Evolutionary conservation across 2,113 vertebrate genomes (phyloP).

Genomic region (Tragelaphus imberbis): DNA sequence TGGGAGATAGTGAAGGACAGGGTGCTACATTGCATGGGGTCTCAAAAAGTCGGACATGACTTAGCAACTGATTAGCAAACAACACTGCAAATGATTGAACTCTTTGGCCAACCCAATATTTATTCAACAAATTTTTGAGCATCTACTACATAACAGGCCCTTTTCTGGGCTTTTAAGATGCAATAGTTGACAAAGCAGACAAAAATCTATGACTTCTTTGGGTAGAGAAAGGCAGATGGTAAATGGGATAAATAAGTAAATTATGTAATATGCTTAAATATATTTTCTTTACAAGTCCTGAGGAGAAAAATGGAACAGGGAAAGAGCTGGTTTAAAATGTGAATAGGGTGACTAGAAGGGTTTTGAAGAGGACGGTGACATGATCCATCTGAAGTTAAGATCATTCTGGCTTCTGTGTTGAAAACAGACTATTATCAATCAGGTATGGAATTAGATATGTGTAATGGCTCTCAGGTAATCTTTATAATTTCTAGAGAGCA

Average conservation of each 20-base stretch:
- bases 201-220: background rate
- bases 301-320: background rate
- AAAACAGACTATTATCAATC: background rate
- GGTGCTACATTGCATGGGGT: background rate
- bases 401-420: background rate
- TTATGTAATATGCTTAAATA: background rate
- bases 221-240: background rate
- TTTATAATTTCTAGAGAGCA: background rate
- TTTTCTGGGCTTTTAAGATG: background rate
- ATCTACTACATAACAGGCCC: background rate
- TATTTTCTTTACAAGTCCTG: constrained; percentile 3
- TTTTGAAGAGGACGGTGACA: background rate
- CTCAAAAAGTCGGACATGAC: background rate
- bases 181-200: background rate
- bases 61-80: background rate
- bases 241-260: background rate
- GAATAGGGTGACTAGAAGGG: background rate
- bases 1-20: background rate
- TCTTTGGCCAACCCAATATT: background rate
- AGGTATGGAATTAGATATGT: background rate
- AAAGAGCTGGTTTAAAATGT: background rate
- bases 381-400: background rate
- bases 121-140: background rate
- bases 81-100: background rate
- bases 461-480: background rate